Base-by-base conservation (phyloP, 1,140 invertebrate genomes). In the Pseudachorutes palmiensis region DNA sequence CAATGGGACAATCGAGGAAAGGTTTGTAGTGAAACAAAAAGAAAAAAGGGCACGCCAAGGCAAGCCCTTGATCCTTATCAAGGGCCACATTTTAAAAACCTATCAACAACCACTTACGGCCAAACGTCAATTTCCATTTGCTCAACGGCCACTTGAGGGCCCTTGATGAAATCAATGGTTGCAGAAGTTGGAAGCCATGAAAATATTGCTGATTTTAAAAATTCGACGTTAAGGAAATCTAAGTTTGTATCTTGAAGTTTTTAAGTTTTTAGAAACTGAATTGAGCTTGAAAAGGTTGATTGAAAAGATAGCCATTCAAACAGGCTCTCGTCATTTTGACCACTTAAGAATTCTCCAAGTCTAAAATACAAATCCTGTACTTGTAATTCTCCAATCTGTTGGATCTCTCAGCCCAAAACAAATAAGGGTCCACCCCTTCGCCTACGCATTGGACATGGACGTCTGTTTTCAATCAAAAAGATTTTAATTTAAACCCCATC, bases 401-500 rank as follows among this genome's bases (percentile, higher is more conserved):
- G 24, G 9, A 9, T 55, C 36, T 12, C 36, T 55, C 24, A 24
- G 24, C 51, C 24, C 9, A 55, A 55, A 55, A 55, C 51, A 55
- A 55, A 55, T 55, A 55, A 55, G 51, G 51, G 51, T 26, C 51
- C 51, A 5, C 51, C 24, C 12, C 51, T 55, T 22, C 5, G 51
- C 51, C 12, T 55, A 55, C 51, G 51, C 51, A 55, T 5, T 12
- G 51, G 12, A 5, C 51, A 16, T 22, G 36, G 9, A 5, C 5
- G 51, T 22, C 51, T 55, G 51, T 55, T 55, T 55, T 55, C 51
- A 55, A 55, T 55, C 51, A 55, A 41, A 41, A n/a, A n/a, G n/a
- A n/a, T n/a, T 41, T 41, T 19, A 41, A 41, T 41, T 41, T 41
- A 41, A 41, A 41, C 36, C 19, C 36, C 5, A 41, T 5, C 5